phyloP scores from a whole-genome alignment of 2,888 invertebrate species.

The Myathropa florea region DNA sequence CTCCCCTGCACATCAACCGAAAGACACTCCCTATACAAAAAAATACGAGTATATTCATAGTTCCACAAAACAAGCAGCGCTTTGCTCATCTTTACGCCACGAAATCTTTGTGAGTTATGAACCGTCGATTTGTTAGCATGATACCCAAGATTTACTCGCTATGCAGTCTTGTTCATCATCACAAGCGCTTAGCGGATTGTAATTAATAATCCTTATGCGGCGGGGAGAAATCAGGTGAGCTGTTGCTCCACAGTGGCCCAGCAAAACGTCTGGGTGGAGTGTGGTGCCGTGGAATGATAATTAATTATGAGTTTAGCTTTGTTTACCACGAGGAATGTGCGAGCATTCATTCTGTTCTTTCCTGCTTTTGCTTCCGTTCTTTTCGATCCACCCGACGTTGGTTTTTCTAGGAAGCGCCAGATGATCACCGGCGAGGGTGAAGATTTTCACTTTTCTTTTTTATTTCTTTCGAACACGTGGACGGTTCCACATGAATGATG shows the following conservation, averaged over 20 bases:
- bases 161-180: constrained; percentile 60
- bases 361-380: neutral
- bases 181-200: constrained; percentile 44
- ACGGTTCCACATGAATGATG: neutral
- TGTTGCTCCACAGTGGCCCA: neutral
- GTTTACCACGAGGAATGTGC: constrained; percentile 6
- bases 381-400: neutral
- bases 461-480: neutral
- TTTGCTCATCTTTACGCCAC: constrained; percentile 12
- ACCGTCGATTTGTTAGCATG: constrained; percentile 64
- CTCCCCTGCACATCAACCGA: neutral
- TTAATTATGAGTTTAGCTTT: constrained; percentile 33
- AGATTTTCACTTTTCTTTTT: neutral
- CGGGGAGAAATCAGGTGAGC: constrained; percentile 42
- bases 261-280: neutral
- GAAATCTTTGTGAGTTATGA: constrained; percentile 57
- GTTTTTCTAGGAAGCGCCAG: neutral
- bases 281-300: constrained; percentile 8
- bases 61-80: neutral
- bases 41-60: neutral
- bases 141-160: constrained; percentile 56
- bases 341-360: neutral
- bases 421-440: neutral
- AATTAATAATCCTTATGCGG: constrained; percentile 56
- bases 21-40: neutral